phyloP scores from a whole-genome alignment of 2,113 vertebrate species.

The Rhabdornis inornatus region DNA sequence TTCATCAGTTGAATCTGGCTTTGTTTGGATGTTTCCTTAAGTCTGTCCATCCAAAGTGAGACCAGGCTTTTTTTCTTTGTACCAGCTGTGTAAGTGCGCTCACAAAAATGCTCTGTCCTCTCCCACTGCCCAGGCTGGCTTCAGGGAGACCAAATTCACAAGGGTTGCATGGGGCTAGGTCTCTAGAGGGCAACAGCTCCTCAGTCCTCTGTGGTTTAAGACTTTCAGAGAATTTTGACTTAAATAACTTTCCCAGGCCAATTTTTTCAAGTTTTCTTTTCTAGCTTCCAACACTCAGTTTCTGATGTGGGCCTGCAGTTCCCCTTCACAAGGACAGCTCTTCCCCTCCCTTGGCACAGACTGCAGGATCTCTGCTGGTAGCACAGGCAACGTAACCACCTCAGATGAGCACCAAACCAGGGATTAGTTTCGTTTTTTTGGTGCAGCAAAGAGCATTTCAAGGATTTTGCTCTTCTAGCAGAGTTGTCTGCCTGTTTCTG shows the following conservation, averaged over 20 bases:
- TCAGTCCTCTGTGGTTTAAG: neutral
- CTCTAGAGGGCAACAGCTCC: neutral
- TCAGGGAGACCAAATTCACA: neutral
- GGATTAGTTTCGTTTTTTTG: neutral
- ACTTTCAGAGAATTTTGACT: neutral
- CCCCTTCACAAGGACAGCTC: neutral
- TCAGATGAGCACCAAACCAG: neutral
- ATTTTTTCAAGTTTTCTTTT: neutral
- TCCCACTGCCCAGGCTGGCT: neutral
- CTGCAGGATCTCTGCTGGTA: neutral
- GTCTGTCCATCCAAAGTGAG: neutral
- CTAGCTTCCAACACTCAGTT: neutral
- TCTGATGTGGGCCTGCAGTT: neutral
- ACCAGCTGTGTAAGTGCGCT: neutral
- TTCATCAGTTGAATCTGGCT: neutral
- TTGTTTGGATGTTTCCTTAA: neutral
- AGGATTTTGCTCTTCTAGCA: neutral
- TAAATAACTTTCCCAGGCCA: neutral
- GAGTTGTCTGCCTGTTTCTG: slow-evolving; percentile 6
- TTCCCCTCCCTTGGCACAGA: neutral
- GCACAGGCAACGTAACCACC: neutral
- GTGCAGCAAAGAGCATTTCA: neutral
- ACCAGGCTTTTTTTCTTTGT: neutral
- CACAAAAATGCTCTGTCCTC: neutral
- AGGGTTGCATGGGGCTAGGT: neutral